Base-by-base conservation (phyloP, 2,113 vertebrate species). In the Stigmatopora argus region DNA sequence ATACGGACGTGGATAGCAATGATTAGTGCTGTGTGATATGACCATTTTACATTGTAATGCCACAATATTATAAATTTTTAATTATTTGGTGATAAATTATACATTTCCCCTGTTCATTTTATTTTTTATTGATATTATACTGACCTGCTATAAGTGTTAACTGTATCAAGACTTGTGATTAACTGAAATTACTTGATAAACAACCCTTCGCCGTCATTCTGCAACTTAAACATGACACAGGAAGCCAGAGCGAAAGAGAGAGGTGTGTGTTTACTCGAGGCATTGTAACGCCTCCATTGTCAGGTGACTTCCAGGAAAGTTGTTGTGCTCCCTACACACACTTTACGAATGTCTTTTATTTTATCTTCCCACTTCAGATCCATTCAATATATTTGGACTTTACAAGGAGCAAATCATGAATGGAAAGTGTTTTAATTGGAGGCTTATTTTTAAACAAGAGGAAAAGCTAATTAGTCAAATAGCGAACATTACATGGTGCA, bases 281-380 rank as follows among this genome's bases (percentile, higher is more conserved):
- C 65, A 64, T 67, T 75, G 72, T 74, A 73, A 82, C 82, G 73
- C 83, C 83, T 80, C 66, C 77, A 79, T 78, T 66, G 80, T 87
- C 86, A 87, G 80, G 80, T 88, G 86, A 88, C 78, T 85, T 82
- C 79, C 85, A 88, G 85, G 83, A 87, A 88, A 62, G 75, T 74
- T 82, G 74, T 79, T 85, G 75, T 69, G 58, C 57, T 69, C 59
- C 60, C 19, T 48, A n/a, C 65, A 64, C 5, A 26, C 41, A 53
- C 46, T 46, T 10, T n/a, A 35, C 65, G 60, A 53, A 19, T 26
- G 63, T 58, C 21, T 5, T 63, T 60, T 3, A 31, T 31, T 41
- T 41, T 41, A 8, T 73, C 5, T 65, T 23, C 19, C 48, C 67
- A 58, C 15, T 23, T 21, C 21, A 23, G 3, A 23, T 13, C 19